Base-by-base conservation (phyloP, 2,888 invertebrate species). In the Abrostola tripartita region DNA sequence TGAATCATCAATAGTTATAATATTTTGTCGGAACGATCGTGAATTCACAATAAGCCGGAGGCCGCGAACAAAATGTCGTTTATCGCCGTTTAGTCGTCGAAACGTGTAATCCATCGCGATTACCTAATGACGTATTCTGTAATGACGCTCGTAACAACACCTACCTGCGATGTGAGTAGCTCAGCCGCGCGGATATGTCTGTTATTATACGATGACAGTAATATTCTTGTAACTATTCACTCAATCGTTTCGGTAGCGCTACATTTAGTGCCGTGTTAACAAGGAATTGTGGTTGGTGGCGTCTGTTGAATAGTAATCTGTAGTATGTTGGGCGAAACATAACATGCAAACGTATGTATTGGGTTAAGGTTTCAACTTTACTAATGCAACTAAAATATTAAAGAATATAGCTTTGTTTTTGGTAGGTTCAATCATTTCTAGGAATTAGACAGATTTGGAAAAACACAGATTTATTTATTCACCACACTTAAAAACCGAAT, bases 21-120 rank as follows among this genome's bases (percentile, higher is more conserved):
- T 74, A 65, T 77, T 71, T 60, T 61, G 61, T 63, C 61, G 63
- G 61, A 76, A 47, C 63, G 51, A 61, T 66, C 51, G 61, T 66
- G 68, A 70, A 79, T 81, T 74, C 71, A 60, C 68, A 65, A 71
- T 70, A 70, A 59, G 77, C 70, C 61, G 74, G 74, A 72, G 78
- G 64, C 74, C 71, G 73, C 65, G 74, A 70, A 76, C 81, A 79
- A 81, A 82, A 78, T 83, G 83, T 79, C 92, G 89, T 92, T 93
- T 93, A 92, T 88, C 92, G 87, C 76, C 90, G 88, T 92, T 93
- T 93, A 93, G 90, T 82, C 86, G 84, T 85, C 82, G 82, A 87
- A 85, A 85, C 86, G 85, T 90, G 86, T 88, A 90, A 90, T 92
- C 88, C 86, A 76, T 84, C 50, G 73, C 84, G 85, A 92, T 90